Evolutionary conservation across 2,113 vertebrate species (phyloP).

Genomic region (Centrocercus urophasianus): DNA sequence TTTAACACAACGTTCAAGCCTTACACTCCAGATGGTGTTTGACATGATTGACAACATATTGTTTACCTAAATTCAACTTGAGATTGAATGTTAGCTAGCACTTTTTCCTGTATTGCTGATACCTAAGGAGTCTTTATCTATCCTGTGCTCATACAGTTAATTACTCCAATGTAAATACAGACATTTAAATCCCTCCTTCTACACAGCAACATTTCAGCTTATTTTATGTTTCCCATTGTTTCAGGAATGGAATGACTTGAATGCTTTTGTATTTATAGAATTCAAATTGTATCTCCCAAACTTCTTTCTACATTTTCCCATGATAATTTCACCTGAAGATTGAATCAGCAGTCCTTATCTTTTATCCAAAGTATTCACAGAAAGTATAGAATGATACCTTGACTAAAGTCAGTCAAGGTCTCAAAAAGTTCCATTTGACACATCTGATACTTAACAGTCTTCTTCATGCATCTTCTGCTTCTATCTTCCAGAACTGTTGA

Average conservation of each 20-base stretch:
- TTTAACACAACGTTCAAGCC: neutral
- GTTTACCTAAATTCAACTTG: slow-evolving; percentile 37
- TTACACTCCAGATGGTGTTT: slow-evolving; percentile 19
- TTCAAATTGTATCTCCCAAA: neutral
- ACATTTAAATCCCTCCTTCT: neutral
- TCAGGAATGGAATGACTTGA: neutral
- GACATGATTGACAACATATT: neutral
- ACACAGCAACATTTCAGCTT: neutral
- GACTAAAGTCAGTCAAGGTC: neutral
- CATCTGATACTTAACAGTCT: neutral
- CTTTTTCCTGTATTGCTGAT: neutral
- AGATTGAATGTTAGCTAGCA: slow-evolving; percentile 10
- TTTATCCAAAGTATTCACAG: neutral
- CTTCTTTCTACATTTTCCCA: neutral
- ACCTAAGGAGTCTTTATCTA: slow-evolving; percentile 14
- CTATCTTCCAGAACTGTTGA: neutral
- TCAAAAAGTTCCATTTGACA: neutral
- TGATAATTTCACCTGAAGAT: neutral
- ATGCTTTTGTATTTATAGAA: neutral
- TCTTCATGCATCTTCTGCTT: neutral
- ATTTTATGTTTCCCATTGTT: neutral
- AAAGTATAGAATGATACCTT: neutral
- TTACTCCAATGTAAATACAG: slow-evolving; percentile 16
- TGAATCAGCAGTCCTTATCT: neutral
- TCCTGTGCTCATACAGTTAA: slow-evolving; percentile 3